Percentiles rank a stretch among this genome's conserved stretches.
phyloP scores from a whole-genome alignment of 35 echinoderm and acorn worm genomes.

The Lytechinus variegatus region DNA sequence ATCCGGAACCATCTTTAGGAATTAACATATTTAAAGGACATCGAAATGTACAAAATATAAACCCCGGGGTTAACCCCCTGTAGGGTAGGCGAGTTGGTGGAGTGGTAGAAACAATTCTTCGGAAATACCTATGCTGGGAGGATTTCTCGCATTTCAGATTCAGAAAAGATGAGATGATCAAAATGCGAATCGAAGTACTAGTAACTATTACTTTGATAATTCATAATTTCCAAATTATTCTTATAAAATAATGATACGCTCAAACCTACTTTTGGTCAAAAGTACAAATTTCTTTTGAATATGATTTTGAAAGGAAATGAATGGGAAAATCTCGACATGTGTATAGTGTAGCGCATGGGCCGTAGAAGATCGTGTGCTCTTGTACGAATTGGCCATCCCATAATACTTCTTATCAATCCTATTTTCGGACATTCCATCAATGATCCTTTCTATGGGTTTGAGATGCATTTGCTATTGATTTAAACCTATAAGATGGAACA shows the following conservation, averaged over 20 bases:
- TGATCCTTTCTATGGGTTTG: constrained; percentile 5
- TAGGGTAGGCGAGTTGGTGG: neutral
- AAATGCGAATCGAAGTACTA: no score
- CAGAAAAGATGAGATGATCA: neutral
- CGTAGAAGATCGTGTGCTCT: constrained; percentile 29
- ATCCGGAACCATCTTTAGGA: no score
- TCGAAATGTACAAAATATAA: no score
- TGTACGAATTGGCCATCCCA: constrained; percentile 71
- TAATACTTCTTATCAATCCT: constrained; percentile 64
- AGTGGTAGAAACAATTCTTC: neutral
- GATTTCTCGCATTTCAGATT: neutral
- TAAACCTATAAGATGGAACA: neutral
- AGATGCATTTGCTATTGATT: neutral
- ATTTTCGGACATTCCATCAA: constrained; percentile 67
- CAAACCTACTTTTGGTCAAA: neutral
- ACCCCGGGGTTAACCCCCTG: no score
- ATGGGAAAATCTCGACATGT: constrained; percentile 46
- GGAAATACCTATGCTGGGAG: no score
- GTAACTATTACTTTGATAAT: neutral
- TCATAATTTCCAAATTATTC: neutral
- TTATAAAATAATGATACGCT: neutral
- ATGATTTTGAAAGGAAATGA: constrained; percentile 47
- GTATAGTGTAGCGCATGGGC: constrained; percentile 34
- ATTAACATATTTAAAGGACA: neutral
- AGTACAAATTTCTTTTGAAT: constrained; percentile 12